Evolutionary conservation across 2,113 vertebrate species (phyloP).

Genomic region (Gambusia holbrooki): DNA sequence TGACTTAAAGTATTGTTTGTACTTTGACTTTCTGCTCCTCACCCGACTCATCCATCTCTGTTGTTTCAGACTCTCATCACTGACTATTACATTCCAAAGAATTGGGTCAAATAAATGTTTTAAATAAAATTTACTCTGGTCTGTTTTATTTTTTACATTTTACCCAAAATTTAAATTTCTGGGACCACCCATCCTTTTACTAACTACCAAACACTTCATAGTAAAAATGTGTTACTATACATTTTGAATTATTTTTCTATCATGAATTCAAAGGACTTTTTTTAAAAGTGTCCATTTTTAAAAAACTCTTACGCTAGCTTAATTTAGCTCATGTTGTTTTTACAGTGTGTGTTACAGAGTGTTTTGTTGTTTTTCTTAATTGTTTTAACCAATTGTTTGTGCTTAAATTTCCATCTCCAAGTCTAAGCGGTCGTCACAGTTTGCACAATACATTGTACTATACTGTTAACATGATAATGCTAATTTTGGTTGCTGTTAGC

Average conservation of each 20-base stretch:
- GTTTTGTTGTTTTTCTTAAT: too few species aligned
- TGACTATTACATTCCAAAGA: conserved; percentile 82
- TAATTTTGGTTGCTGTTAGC: background rate
- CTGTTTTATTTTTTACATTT: conserved; percentile 8
- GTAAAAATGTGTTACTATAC: too few species aligned
- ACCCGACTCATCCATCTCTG: conserved; percentile 66
- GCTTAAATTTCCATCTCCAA: background rate
- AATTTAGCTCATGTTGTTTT: background rate
- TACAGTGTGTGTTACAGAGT: too few species aligned
- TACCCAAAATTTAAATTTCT: background rate
- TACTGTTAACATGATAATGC: background rate
- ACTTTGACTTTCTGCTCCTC: conserved; percentile 61
- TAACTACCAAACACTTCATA: background rate
- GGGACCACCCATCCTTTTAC: background rate
- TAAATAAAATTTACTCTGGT: conserved; percentile 53
- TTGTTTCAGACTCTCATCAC: conserved; percentile 71
- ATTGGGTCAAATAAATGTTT: conserved; percentile 83
- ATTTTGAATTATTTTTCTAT: too few species aligned
- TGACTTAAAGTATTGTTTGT: conserved; percentile 71
- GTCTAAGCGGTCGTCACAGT: background rate
- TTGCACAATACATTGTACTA: background rate
- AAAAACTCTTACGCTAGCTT: background rate
- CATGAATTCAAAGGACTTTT: too few species aligned
- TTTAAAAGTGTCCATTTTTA: too few species aligned
- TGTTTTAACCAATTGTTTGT: background rate